Base-by-base conservation (phyloP, 2,888 invertebrate species). In the Petrophora chlorosata region DNA sequence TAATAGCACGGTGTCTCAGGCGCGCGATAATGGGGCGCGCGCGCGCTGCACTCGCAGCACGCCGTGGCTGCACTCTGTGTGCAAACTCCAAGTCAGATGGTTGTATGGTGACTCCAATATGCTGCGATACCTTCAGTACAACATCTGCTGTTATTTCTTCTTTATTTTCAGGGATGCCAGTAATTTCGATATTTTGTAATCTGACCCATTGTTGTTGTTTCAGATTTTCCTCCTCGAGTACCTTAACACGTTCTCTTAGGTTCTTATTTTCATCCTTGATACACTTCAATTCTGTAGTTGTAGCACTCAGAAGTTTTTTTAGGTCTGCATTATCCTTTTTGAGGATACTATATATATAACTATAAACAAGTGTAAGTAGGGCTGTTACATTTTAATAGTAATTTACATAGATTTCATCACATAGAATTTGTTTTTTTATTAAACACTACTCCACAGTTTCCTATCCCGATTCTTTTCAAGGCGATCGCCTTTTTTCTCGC, bases 401-500 rank as follows among this genome's bases (percentile, higher is more conserved):
- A n/a, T n/a, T n/a, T n/a, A n/a, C n/a, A n/a, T n/a, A n/a, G n/a
- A n/a, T n/a, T n/a, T n/a, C n/a, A n/a, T n/a, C n/a, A n/a, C n/a
- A n/a, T n/a, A n/a, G n/a, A n/a, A n/a, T n/a, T n/a, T n/a, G n/a
- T n/a, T n/a, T n/a, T n/a, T n/a, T n/a, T n/a, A n/a, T n/a, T n/a
- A 3, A 22, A 16, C 15, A 12, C 35, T 2, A 14, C 61, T 86
- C 87, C 79, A 81, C 65, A 80, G 63, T 79, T 56, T 40, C 30
- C 46, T 43, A 71, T 38, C 74, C 47, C 54, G 59, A 64, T 68
- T 63, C 67, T 72, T 73, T 79, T 68, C 71, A 82, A 85, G 82
- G 80, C 88, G 86, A 88, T 88, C 88, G 85, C 71, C 82, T 86
- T 88, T 88, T 86, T 85, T 83, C 75, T 79, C 83, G 72, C 84